Evolutionary conservation across 1,140 invertebrate genomes (phyloP).

Genomic region (Wiebesia pumilae): DNA sequence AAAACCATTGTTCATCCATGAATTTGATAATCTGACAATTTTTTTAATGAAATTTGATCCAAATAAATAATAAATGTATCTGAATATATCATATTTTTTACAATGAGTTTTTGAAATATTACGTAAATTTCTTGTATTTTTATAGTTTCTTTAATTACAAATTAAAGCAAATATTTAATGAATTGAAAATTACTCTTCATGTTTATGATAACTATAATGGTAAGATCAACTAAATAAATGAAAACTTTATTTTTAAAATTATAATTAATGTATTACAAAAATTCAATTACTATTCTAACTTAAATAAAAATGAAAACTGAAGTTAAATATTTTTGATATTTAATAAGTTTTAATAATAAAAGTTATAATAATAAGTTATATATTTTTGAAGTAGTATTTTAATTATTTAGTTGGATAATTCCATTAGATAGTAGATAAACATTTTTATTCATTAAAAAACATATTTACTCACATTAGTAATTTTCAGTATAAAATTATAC

Average conservation of each 20-base stretch:
- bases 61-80: background rate
- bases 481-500: background rate
- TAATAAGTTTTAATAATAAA: no score
- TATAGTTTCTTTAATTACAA: background rate
- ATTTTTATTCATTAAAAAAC: background rate
- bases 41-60: background rate
- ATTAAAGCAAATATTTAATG: conserved; percentile 1
- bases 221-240: conserved; percentile 4
- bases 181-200: background rate
- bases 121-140: background rate
- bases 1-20: background rate
- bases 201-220: background rate
- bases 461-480: background rate
- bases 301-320: background rate
- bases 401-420: conserved; percentile 1
- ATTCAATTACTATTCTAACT: background rate
- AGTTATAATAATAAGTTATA: no score
- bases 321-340: no score
- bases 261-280: background rate
- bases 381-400: background rate
- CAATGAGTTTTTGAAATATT: background rate
- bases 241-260: background rate
- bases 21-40: background rate
- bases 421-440: background rate
- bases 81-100: conserved; percentile 8